Base-by-base conservation (phyloP, 37 sponge, comb jelly and placozoan genomes). In the Eunapius fragilis region DNA sequence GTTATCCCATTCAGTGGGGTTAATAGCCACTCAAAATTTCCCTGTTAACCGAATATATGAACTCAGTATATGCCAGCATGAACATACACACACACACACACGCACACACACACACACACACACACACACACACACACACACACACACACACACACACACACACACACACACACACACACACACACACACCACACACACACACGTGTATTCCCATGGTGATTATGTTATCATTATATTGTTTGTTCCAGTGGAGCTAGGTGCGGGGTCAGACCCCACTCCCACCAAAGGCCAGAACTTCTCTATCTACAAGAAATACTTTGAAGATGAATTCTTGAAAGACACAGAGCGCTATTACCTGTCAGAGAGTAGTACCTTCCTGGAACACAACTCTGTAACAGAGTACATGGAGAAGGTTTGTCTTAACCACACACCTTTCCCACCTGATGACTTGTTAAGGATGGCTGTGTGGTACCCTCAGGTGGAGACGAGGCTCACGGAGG, bases 331-430 rank as follows among this genome's bases (percentile, higher is more conserved):
- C 75, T 81, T 99, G 2, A 78, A 75, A 14, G 97, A 99, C 76
- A 99, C 98, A 68, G 93, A 92, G 49, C 77, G 86, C 17, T 99
- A 86, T 80, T 99, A 99, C 81, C 69, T 84, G 5, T 74, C 91
- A 17, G 99, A 99, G 83, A 97, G 98, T 71, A 78, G 85, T 37
- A 23, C 80, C 0, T 99, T 97, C 78, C 88, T 99, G 4, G 88
- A 90, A 41, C 84, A 96, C 47, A 99, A 99, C 38, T 95, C 99
- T 22, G 95, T 96, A 6, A 92, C 99, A 32, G 99, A 99, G 69
- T 99, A 99, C 84, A 88, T 99, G 84, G 95, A 97, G 80, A 93
- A 92, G 86, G 90, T 91, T 58, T 33, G 80, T 78, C 17, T 28
- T 58, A 19, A 58, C 58, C 22, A 12, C 58, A 17, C 58, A 2